These are phyloP conservation scores for Geodia barretti DNA, from an alignment of 37 sponge, comb jelly and placozoan genomes.

Conservation along the genomic window DNA sequence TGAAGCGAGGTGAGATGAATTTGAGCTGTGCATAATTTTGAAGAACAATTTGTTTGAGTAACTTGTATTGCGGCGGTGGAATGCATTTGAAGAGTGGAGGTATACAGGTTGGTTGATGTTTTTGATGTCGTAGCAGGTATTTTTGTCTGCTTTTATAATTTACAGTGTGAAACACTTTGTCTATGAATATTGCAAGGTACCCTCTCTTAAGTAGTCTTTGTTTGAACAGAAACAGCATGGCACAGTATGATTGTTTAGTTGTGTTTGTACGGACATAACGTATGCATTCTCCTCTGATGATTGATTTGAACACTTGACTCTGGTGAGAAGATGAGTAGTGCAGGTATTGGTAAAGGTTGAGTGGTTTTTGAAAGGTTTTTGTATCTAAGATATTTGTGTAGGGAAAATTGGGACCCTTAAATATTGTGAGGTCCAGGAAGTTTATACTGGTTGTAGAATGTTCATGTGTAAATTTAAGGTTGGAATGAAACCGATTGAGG, in stretches of 20 bases:
- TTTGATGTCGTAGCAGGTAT: not conserved
- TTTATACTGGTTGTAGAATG: not conserved
- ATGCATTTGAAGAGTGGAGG: slow-evolving; percentile 27
- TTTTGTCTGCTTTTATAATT: not conserved
- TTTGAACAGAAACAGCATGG: not conserved
- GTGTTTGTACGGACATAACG: slow-evolving; percentile 34
- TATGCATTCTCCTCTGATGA: slow-evolving; percentile 29
- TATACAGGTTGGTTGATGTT: too few species aligned
- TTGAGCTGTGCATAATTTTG: slow-evolving; percentile 2
- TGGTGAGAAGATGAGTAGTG: slow-evolving; percentile 27
- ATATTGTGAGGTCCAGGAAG: slow-evolving; percentile 30
- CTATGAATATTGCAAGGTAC: slow-evolving; percentile 7
- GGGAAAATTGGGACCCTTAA: not conserved
- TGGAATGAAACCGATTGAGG: slow-evolving; percentile 18
- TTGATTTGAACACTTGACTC: slow-evolving; percentile 2
- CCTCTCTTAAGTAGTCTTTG: slow-evolving; percentile 6
- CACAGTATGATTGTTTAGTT: slow-evolving; percentile 1
- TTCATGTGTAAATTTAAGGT: slow-evolving; percentile 1
- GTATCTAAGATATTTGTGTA: not conserved
- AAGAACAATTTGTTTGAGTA: slow-evolving; percentile 19
- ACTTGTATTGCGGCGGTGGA: slow-evolving; percentile 21
- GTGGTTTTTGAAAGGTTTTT: slow-evolving; percentile 27
- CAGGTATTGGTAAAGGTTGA: slow-evolving; percentile 40
- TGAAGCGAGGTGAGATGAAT: not conserved
- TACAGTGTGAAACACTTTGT: not conserved